Percentiles rank a stretch among this genome's conserved stretches.
Conservation (phyloP, 2,797 vertebrate genomes). For the Nyctibius grandis region DNA sequence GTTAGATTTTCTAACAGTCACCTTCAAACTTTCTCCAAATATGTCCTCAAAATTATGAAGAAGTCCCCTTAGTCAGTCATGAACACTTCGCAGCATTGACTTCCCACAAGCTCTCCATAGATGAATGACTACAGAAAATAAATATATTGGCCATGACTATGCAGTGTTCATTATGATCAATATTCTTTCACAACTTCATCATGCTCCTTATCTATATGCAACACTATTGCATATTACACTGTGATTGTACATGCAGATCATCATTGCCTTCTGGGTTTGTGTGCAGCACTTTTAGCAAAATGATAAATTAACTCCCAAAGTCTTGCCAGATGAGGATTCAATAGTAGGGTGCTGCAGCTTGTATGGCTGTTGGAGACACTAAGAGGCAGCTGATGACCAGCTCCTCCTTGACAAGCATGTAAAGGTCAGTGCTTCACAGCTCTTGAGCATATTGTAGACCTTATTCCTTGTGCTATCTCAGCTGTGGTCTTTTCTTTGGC, state of each 20-base stretch:
- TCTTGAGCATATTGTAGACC: not conserved
- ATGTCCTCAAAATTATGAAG: not conserved
- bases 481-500: not conserved
- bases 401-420: not conserved
- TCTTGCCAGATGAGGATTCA: not conserved
- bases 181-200: not conserved
- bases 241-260: rapidly evolving
- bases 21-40: not conserved
- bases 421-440: not conserved
- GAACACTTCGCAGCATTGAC: rapidly evolving
- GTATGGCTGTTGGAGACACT: not conserved
- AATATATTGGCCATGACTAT: not conserved
- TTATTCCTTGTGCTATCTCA: not conserved
- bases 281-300: not conserved
- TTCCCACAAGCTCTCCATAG: not conserved
- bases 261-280: not conserved
- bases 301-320: not conserved
- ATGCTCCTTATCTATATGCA: not conserved
- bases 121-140: not conserved
- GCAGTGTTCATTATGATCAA: not conserved
- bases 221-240: not conserved
- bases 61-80: not conserved
- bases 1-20: not conserved
- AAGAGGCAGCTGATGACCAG: not conserved
- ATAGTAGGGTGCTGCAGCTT: not conserved